Evolutionary conservation across 2,888 invertebrate genomes (phyloP).

Genomic region (Phytoseiulus persimilis): DNA sequence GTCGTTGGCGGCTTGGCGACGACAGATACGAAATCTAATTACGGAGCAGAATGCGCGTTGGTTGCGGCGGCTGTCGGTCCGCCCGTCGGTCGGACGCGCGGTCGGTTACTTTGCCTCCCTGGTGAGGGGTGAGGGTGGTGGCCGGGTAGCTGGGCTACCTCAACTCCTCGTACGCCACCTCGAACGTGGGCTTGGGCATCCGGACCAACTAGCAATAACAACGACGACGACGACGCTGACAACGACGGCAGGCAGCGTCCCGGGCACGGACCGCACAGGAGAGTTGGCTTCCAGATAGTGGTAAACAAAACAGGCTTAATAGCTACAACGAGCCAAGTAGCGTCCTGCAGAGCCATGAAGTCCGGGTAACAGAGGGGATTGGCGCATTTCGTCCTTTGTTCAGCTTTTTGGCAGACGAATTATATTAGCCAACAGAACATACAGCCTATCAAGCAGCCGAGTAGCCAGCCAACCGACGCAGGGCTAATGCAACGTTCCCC

Average conservation of each 20-base stretch:
- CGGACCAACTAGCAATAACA: not conserved
- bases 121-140: not conserved
- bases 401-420: conserved; percentile 35
- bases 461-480: not conserved
- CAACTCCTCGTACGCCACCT: not conserved
- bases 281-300: not conserved
- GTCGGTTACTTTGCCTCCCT: not conserved
- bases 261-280: not conserved
- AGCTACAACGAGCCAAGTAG: not conserved
- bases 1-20: not conserved
- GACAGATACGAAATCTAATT: conserved; percentile 37
- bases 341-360: not conserved
- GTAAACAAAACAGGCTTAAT: not conserved
- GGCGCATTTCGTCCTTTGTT: conserved; percentile 6
- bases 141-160: not conserved
- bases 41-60: conserved; percentile 32
- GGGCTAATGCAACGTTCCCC: not conserved
- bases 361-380: not conserved
- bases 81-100: not conserved
- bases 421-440: conserved; percentile 17
- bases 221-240: not conserved
- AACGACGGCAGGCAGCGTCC: not conserved
- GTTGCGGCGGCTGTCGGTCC: not conserved
- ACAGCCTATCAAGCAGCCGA: conserved; percentile 6
- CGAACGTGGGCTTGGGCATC: not conserved